Evolutionary conservation across 92 coral and sea anemone species (phyloP).

Genomic region (Pocillopora meandrina): DNA sequence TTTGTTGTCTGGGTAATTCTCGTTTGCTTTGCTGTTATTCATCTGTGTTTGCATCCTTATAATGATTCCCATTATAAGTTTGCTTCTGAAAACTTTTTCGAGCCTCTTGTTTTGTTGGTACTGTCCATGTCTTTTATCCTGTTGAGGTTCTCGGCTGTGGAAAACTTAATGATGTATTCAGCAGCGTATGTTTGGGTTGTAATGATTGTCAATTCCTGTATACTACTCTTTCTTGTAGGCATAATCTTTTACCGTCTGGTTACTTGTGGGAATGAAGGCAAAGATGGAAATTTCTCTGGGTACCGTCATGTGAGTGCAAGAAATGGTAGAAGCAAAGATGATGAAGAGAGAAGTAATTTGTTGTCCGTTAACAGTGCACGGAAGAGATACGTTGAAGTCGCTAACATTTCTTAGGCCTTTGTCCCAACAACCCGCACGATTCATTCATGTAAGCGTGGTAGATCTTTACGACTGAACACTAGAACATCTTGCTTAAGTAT

Average conservation of each 20-base stretch:
- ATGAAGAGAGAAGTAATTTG: slow-evolving; percentile 16
- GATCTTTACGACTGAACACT: too few species aligned
- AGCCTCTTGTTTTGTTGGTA: slow-evolving; percentile 45
- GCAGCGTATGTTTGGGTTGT: slow-evolving; percentile 40
- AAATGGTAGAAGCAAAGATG: background rate
- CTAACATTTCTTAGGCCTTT: background rate
- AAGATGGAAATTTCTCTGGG: background rate
- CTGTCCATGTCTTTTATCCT: slow-evolving; percentile 57
- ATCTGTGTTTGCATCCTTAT: slow-evolving; percentile 43
- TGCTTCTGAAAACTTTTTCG: slow-evolving; percentile 47
- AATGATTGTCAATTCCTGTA: slow-evolving; percentile 37
- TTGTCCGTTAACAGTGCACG: background rate
- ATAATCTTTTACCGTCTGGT: slow-evolving; percentile 20
- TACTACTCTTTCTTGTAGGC: slow-evolving; percentile 15
- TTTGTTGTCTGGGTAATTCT: slow-evolving; percentile 53
- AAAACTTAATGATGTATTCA: background rate
- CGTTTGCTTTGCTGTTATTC: slow-evolving; percentile 18
- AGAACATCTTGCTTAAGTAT: too few species aligned
- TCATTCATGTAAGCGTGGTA: too few species aligned
- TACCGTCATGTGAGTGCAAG: background rate
- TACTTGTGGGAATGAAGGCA: background rate
- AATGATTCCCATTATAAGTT: background rate
- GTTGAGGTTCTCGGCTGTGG: slow-evolving; percentile 54
- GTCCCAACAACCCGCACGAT: background rate
- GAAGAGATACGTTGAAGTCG: background rate